A percentile compares a stretch with the other conserved stretches of the same genome.
phyloP scores from a whole-genome alignment of 1,140 invertebrate genomes.

The Drosophila athabasca region DNA sequence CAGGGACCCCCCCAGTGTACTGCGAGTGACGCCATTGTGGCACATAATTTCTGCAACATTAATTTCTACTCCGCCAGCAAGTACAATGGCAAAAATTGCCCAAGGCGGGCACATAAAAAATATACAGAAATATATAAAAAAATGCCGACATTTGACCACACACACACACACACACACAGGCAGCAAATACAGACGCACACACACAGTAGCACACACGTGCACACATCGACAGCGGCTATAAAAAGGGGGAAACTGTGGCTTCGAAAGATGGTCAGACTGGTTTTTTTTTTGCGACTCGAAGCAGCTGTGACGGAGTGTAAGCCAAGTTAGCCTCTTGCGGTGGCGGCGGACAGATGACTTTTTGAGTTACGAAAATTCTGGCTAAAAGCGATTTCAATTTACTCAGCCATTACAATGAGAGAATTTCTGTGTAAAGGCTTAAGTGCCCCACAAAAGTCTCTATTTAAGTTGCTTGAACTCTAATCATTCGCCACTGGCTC shows the following conservation, averaged over 20 bases:
- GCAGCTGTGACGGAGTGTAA: slow-evolving; percentile 42
- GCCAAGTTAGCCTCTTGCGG: slow-evolving; percentile 11
- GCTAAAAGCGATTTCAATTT: slow-evolving; percentile 72
- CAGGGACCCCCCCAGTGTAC: too few relatives aligned
- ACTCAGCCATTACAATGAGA: slow-evolving; percentile 32
- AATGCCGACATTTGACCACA: slow-evolving; percentile 78
- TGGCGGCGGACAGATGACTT: slow-evolving; percentile 55
- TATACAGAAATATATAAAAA: slow-evolving; percentile 48
- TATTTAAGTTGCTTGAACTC: slow-evolving; percentile 34
- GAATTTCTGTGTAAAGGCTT: slow-evolving; percentile 21
- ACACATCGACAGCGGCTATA: slow-evolving; percentile 12
- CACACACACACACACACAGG: slow-evolving; percentile 57
- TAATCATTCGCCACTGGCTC: too few relatives aligned
- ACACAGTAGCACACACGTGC: too few relatives aligned
- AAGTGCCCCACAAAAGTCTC: not conserved
- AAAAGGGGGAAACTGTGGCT: slow-evolving; percentile 61
- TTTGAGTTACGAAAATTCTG: slow-evolving; percentile 65
- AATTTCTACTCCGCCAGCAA: slow-evolving; percentile 45
- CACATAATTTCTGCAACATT: slow-evolving; percentile 72
- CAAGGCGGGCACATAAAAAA: slow-evolving; percentile 67
- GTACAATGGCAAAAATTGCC: slow-evolving; percentile 69
- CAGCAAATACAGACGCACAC: slow-evolving; percentile 40
- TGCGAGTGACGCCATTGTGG: slow-evolving; percentile 36
- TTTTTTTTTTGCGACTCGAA: slow-evolving; percentile 57
- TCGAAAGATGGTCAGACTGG: slow-evolving; percentile 73